phyloP scores from a whole-genome alignment of 2,113 vertebrate genomes.

The Tonatia bakeri region DNA sequence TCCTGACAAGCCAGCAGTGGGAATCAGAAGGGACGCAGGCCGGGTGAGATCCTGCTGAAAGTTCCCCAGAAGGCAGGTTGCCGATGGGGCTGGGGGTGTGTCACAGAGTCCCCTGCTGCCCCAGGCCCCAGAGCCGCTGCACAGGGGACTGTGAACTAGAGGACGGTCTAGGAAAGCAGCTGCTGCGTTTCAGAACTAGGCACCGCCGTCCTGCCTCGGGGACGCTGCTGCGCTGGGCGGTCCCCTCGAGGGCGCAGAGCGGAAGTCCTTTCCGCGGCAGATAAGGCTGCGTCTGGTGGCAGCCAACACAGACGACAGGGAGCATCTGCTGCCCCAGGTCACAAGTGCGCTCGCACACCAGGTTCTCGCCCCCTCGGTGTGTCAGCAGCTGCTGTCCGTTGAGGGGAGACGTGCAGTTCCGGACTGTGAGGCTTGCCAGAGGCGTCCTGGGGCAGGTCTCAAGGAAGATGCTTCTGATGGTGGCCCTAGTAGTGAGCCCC shows the following conservation, averaged over 20 bases:
- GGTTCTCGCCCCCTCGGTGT: accelerated
- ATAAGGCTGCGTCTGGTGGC: accelerated
- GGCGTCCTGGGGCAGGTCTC: accelerated
- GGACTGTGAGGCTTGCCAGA: accelerated
- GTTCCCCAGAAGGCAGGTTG: neutral
- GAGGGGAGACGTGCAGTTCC: neutral
- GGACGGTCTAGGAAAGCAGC: too few species aligned
- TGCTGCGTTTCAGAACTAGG: accelerated
- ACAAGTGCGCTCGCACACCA: accelerated
- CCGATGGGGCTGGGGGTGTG: too few species aligned
- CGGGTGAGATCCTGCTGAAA: accelerated
- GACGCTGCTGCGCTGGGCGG: accelerated
- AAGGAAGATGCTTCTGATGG: accelerated
- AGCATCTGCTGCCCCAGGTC: accelerated
- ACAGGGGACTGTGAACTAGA: neutral
- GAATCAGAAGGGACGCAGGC: accelerated
- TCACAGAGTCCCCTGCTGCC: neutral
- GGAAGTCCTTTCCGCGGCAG: accelerated
- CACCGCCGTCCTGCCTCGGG: accelerated
- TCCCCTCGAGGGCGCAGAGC: neutral
- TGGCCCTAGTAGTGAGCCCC: accelerated
- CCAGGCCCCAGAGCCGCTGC: neutral
- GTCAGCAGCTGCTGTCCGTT: accelerated
- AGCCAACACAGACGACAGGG: neutral
- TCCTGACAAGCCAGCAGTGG: neutral